Evolutionary conservation across 2,888 invertebrate genomes (phyloP).

Genomic region (Ichneumon xanthorius): DNA sequence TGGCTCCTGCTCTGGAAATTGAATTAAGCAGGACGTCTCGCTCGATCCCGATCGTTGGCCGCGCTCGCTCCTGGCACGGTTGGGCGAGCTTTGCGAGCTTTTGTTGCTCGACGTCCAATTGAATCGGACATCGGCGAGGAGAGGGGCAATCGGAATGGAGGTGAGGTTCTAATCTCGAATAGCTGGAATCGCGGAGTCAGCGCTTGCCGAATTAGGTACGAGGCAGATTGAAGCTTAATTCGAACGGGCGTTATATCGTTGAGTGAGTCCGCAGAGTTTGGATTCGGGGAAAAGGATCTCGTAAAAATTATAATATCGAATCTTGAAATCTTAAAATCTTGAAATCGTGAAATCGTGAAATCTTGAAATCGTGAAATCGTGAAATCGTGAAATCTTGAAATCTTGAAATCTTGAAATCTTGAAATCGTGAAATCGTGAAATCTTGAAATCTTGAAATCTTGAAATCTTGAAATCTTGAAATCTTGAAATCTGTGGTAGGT

Average conservation of each 20-base stretch:
- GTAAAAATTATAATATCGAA: not conserved
- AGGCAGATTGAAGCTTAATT: not conserved
- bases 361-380: too few species aligned
- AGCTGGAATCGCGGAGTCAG: slow-evolving; percentile 31
- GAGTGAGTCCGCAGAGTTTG: not conserved
- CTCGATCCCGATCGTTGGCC: slow-evolving; percentile 5
- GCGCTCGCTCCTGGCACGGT: slow-evolving; percentile 16
- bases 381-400: too few species aligned
- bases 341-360: too few species aligned
- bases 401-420: too few species aligned
- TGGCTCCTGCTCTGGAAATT: slow-evolving; percentile 56
- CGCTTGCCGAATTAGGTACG: not conserved
- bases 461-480: too few species aligned
- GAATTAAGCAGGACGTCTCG: slow-evolving; percentile 56
- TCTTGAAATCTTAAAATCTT: not conserved
- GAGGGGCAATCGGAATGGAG: slow-evolving; percentile 10
- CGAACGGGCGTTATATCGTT: not conserved
- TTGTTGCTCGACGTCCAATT: slow-evolving; percentile 46
- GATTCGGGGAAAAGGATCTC: not conserved
- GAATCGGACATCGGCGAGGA: not conserved
- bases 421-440: too few species aligned
- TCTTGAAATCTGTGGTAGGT: too few species aligned
- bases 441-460: too few species aligned
- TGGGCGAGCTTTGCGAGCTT: slow-evolving; percentile 27
- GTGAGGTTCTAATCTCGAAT: slow-evolving; percentile 32